Evolutionary conservation across 2,797 vertebrate species (phyloP).

Genomic region (Scleropages formosus): DNA sequence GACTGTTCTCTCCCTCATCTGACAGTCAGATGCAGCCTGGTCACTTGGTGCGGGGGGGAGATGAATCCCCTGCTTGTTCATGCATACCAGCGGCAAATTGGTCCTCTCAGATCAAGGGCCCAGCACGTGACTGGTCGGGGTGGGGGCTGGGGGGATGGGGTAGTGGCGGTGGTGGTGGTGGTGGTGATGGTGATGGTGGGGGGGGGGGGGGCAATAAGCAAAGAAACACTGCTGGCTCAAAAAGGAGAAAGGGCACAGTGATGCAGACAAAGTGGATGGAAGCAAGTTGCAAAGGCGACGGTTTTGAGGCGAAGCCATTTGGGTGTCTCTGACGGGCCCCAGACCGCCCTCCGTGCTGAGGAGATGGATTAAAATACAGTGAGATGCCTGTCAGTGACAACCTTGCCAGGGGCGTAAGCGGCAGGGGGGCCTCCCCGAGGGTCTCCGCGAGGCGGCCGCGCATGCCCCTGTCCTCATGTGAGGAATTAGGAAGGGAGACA

Average conservation of each 20-base stretch:
- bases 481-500: neutral
- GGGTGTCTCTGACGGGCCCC: slow-evolving; percentile 41
- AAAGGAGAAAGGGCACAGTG: slow-evolving; percentile 60
- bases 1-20: neutral
- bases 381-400: slow-evolving; percentile 57
- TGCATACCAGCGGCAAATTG: slow-evolving; percentile 73
- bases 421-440: slow-evolving; percentile 43
- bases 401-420: slow-evolving; percentile 55
- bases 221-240: slow-evolving; percentile 55
- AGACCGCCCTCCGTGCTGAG: slow-evolving; percentile 26
- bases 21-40: slow-evolving; percentile 55
- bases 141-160: slow-evolving; percentile 57
- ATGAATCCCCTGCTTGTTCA: slow-evolving; percentile 68
- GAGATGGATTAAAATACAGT: slow-evolving; percentile 51
- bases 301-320: slow-evolving; percentile 55
- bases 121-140: slow-evolving; percentile 29
- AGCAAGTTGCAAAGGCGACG: slow-evolving; percentile 68
- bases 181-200: too few species aligned
- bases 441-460: slow-evolving; percentile 38
- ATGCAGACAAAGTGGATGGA: slow-evolving; percentile 57
- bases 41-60: slow-evolving; percentile 69
- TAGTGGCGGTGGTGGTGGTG: slow-evolving; percentile 56
- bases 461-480: slow-evolving; percentile 9
- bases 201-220: slow-evolving; percentile 16
- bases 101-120: slow-evolving; percentile 60